Evolutionary conservation across 2,113 vertebrate genomes (phyloP), one percentile per base, ranked within the genome.

Genomic region (Electrona antarctica): DNA sequence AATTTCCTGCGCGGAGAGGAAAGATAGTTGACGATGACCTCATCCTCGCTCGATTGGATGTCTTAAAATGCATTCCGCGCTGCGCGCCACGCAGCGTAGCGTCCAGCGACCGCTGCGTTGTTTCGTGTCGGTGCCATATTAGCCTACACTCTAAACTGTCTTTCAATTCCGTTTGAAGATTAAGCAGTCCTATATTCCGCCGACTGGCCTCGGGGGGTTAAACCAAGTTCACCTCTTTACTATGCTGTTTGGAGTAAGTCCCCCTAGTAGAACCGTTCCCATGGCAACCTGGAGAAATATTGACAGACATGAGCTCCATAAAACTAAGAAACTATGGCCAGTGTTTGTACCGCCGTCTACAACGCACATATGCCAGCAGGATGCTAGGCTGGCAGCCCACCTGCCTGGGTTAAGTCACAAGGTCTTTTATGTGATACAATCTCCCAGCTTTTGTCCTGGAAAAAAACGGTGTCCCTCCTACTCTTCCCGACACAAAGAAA

Each of bases 231-330:
- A 1, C 7, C 4, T 49, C 60, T 47, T 46, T 11, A 41, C 68
- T 50, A 0, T 64, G 15, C 55, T 21, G 48, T 80, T 77, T 82
- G 77, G 54, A 51, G 13, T 69, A 7, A 59, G 48, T 57, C 51
- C 2, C 58, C 61, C 5, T 64, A 13, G 5, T 15, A 48, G 8
- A 10, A 8, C 83, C 73, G 71, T 85, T 55, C 57, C 79, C 67
- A 5, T 81, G 71, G 83, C 65, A 79, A 88, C 86, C 78, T 75
- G 73, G 64, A 55, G 80, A 86, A 86, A 87, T 82, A 84, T 80
- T 78, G 79, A 82, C 78, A 64, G 70, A 64, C 50, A 68, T 2
- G 21, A 52, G 21, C 54, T 67, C 78, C 29, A 9, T 81, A 79
- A 87, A 87, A 67, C 69, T 59, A 1, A 21, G 21, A 21, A 21